Conservation (phyloP, 2,113 vertebrate species). For the Machaerirhynchus nigripectus region DNA sequence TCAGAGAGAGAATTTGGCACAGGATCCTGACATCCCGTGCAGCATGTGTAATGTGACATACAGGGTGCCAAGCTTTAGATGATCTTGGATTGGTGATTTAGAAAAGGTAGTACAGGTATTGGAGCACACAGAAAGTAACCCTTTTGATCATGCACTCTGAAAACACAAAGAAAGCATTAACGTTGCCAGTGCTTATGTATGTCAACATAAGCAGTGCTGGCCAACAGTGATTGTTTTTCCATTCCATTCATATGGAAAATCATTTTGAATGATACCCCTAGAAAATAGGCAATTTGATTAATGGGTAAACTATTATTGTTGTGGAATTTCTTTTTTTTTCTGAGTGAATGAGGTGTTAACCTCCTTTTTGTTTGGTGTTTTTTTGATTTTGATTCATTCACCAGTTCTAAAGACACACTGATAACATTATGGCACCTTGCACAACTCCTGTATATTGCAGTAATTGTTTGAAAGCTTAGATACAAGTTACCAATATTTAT, state of each 20-base stretch:
- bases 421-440: not conserved
- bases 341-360: not conserved
- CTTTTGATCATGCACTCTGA: not conserved
- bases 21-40: not conserved
- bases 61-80: not conserved
- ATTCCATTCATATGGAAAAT: not conserved
- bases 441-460: not conserved
- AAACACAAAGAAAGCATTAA: not conserved
- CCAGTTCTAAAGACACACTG: not conserved
- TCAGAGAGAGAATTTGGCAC: not conserved
- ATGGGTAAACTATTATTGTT: not conserved
- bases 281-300: not conserved
- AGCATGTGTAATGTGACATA: not conserved
- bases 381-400: not conserved
- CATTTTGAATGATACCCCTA: not conserved
- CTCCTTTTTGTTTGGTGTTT: not conserved
- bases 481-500: not conserved
- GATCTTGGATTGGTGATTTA: not conserved
- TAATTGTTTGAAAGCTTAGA: not conserved
- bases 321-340: not conserved
- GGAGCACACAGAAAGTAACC: not conserved
- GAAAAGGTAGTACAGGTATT: not conserved
- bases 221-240: not conserved
- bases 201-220: not conserved
- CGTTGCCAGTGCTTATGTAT: not conserved